Conservation (phyloP, 2,888 invertebrate species). For the Volucella inanis region DNA sequence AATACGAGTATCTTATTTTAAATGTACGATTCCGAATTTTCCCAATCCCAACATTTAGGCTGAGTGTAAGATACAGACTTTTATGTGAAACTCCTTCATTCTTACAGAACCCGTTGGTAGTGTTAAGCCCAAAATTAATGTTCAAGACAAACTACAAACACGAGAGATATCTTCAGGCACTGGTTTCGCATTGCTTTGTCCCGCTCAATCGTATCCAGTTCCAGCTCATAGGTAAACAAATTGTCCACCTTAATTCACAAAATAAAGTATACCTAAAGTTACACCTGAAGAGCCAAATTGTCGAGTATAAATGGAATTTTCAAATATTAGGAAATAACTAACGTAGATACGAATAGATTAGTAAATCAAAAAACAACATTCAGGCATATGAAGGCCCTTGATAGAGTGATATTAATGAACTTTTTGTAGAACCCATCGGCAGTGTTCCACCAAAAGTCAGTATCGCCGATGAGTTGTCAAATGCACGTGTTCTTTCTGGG, state of each 20-base stretch:
- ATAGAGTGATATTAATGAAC: constrained; percentile 6
- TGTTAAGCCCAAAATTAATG: constrained; percentile 87
- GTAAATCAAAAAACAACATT: constrained; percentile 46
- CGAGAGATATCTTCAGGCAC: constrained; percentile 83
- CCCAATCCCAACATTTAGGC: constrained; percentile 69
- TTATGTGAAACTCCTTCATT: constrained; percentile 46
- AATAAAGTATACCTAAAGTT: too few species aligned
- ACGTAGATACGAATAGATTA: background rate
- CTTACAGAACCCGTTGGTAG: constrained; percentile 84
- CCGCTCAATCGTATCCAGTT: constrained; percentile 90
- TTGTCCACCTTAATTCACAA: constrained; percentile 77
- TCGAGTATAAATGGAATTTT: too few species aligned
- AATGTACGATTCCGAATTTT: background rate
- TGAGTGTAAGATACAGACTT: background rate
- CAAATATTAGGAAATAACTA: background rate
- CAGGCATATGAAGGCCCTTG: constrained; percentile 37
- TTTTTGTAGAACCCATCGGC: constrained; percentile 84
- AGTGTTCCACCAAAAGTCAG: constrained; percentile 86
- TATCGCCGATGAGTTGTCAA: constrained; percentile 83
- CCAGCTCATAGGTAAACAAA: constrained; percentile 87
- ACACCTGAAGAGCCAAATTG: too few species aligned
- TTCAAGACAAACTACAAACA: constrained; percentile 87
- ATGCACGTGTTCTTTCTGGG: constrained; percentile 77
- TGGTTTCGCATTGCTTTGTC: constrained; percentile 88
- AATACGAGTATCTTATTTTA: constrained; percentile 26